Base-by-base conservation (phyloP, 2,113 vertebrate species). In the Tenrec ecaudatus region DNA sequence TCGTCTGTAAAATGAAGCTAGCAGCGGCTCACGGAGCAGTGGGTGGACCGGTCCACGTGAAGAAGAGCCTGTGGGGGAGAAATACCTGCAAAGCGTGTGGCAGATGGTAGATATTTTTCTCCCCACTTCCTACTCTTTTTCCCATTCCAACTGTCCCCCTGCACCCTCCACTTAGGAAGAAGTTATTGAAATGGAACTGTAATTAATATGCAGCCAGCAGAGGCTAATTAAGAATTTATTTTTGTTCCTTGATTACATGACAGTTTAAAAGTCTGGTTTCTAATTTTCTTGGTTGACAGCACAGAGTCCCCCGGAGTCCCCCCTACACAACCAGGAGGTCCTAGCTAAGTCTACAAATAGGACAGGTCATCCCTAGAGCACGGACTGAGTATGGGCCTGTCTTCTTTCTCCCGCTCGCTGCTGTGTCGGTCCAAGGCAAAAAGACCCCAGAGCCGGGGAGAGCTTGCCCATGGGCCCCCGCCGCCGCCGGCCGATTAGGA, bases 201-300 rank as follows among this genome's bases (percentile, higher is more conserved):
- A 96, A 96, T 94, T 85, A 58, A 79, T 95, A 95, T 14, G 0
- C 82, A 80, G 75, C 71, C 58, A 79, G 86, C 81, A 93, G 91
- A 31, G 7, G 64, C 93, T 95, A 89, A 95, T 97, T 96, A 95
- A 95, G 96, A 90, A 95, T 91, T 94, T 93, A 86, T 92, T 95
- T 93, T 89, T 80, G 79, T 36, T 93, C 57, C 94, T 77, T 93
- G 90, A 95, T 82, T 91, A 91, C 95, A 90, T 92, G 94, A 95
- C 91, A 80, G 58, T 83, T 92, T 94, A 76, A 91, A 53, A 71
- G 78, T 79, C 82, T 66, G 85, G 64, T 94, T 92, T 96, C 93
- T 94, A 78, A 53, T 90, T 95, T 93, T 86, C 88, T 93, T 53
- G 66, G 79, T 88, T 79, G 90, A 76, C 88, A 93, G 88, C 93